Conservation (phyloP, 2,888 invertebrate genomes). For the Linnaemya vulpina region DNA sequence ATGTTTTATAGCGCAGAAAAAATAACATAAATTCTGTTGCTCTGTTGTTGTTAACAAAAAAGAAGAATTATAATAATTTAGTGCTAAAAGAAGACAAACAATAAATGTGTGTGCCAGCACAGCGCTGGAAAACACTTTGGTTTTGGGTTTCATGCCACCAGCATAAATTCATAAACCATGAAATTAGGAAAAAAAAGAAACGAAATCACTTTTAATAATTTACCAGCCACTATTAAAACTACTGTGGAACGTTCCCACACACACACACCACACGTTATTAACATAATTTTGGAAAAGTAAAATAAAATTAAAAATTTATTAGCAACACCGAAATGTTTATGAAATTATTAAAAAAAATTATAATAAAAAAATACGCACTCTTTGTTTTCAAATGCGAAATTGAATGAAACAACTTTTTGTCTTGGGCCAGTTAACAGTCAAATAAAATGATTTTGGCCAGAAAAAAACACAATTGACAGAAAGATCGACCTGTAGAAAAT, state of each 20-base stretch:
- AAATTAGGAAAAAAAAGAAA: slow-evolving; percentile 65
- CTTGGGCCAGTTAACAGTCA: not conserved
- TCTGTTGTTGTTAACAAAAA: not conserved
- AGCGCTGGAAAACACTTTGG: not conserved
- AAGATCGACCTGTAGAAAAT: not conserved
- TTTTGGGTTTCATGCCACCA: slow-evolving; percentile 16
- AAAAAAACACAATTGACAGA: not conserved
- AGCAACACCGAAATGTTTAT: slow-evolving; percentile 20
- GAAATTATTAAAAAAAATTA: not conserved
- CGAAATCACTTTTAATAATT: slow-evolving; percentile 44
- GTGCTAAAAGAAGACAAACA: slow-evolving; percentile 44
- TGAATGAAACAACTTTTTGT: not conserved
- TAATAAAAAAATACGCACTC: not conserved
- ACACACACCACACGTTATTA: too few species aligned
- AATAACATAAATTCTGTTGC: not conserved
- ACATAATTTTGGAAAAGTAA: not conserved
- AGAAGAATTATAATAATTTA: too few species aligned
- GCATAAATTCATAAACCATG: slow-evolving; percentile 66
- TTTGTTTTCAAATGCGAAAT: not conserved
- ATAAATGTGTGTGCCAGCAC: slow-evolving; percentile 41
- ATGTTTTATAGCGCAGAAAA: slow-evolving; percentile 27
- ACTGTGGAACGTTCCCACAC: slow-evolving; percentile 7
- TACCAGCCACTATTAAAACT: not conserved
- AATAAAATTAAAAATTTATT: slow-evolving; percentile 37
- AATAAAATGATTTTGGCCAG: not conserved